Evolutionary conservation across 2,888 invertebrate species (phyloP), one percentile per base, ranked within the genome.

Genomic region (Plagodis pulveraria): DNA sequence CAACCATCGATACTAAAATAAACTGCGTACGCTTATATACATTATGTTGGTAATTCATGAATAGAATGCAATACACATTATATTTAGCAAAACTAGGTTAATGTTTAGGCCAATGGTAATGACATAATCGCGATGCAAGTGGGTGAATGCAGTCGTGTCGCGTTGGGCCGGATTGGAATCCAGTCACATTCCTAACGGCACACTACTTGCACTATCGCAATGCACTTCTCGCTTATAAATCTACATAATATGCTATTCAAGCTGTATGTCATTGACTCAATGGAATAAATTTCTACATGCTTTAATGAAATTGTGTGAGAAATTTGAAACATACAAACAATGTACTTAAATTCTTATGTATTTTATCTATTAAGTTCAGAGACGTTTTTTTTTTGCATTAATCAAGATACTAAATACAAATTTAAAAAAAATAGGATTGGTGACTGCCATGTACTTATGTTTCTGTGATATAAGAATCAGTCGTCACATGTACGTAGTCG

Each of bases 141-240:
- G 74, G 81, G 82, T 80, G 80, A 85, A 80, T 77, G 81, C 78
- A 74, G 78, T 74, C 73, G 73, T 73, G 79, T 69, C 67, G 76
- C 67, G 76, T 74, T 74, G 70, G 74, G 72, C 76, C 73, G 76
- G 76, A 73, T 77, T 65, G 86, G 84, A 89, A 87, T 89, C 88
- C 84, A 85, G 87, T 84, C 83, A 76, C 87, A 87, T 88, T 85
- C 86, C 86, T 87, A 88, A 84, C 87, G 83, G 86, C 76, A 76
- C 75, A 80, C 83, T 22, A 83, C 81, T 84, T 81, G 85, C 83
- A 80, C 83, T 82, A 80, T 77, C 80, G 79, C 75, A 71, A 78
- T 81, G 71, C 76, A 75, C 68, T 70, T 76, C 68, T 62, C 69
- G 70, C 54, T 59, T 59, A 59, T 59, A 59, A 54, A 54, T 59